Percentiles rank a stretch among this genome's conserved stretches.
phyloP scores from a whole-genome alignment of 2,888 invertebrate genomes.

The Tanytarsus gracilentus region DNA sequence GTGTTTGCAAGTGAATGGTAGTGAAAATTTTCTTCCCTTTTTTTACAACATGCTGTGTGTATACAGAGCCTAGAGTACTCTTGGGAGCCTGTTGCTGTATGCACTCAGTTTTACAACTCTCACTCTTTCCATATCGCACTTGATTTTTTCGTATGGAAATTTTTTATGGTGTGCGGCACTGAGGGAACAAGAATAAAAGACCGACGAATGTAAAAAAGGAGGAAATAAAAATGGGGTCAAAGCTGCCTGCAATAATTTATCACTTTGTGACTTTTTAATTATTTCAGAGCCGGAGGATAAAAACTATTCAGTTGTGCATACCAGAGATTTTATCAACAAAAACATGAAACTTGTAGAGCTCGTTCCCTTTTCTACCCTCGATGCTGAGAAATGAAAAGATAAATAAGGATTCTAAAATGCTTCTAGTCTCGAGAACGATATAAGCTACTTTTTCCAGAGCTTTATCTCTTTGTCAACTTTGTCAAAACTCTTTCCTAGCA shows the following conservation, averaged over 20 bases:
- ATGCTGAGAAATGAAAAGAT: too few relatives aligned
- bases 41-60: neutral
- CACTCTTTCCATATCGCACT: neutral
- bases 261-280: constrained; percentile 15
- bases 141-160: neutral
- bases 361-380: too few relatives aligned
- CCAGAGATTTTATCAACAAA: neutral
- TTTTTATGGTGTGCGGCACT: too few relatives aligned
- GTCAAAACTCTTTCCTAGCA: too few relatives aligned
- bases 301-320: neutral
- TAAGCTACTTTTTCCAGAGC: too few relatives aligned
- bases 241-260: constrained; percentile 6
- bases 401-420: too few relatives aligned
- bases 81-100: constrained; percentile 6
- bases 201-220: neutral
- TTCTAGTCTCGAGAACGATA: too few relatives aligned
- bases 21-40: neutral
- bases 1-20: neutral
- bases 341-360: too few relatives aligned
- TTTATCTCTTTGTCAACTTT: too few relatives aligned
- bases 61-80: neutral
- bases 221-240: constrained; percentile 8
- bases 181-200: too few relatives aligned
- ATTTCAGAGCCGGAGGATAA: constrained; percentile 1
- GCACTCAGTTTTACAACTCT: neutral